A percentile compares a stretch with the other conserved stretches of the same genome.
These are phyloP conservation scores for Itoplectis maculator DNA, from an alignment of 2,888 invertebrate species.

Conservation along the genomic window DNA sequence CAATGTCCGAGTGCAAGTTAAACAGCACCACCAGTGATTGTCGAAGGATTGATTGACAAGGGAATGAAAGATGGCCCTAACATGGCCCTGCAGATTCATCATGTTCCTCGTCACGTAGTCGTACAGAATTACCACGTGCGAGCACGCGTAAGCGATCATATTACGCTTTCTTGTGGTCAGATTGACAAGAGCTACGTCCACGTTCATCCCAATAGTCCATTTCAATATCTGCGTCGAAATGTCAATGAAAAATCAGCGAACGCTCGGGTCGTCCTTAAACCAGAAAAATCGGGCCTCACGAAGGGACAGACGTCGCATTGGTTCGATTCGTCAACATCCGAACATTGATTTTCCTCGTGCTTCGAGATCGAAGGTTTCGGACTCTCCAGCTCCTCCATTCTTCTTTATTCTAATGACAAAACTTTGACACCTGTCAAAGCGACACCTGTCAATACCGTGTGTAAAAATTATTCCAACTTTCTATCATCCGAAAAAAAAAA, in stretches of 20 bases:
- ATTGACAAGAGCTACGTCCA: conserved; percentile 87
- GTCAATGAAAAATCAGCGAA: background rate
- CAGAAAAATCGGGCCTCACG: conserved; percentile 47
- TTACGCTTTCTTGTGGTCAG: conserved; percentile 86
- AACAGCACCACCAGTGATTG: background rate
- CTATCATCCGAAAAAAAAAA: background rate
- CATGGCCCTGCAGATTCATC: conserved; percentile 89
- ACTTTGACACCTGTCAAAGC: background rate
- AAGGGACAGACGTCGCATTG: conserved; percentile 68
- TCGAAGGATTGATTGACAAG: background rate
- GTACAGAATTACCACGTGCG: conserved; percentile 88
- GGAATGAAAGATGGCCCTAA: conserved; percentile 82
- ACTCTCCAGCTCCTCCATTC: background rate
- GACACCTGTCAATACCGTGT: background rate
- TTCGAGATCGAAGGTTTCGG: background rate
- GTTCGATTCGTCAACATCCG: conserved; percentile 24
- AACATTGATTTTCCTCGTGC: background rate
- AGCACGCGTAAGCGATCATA: conserved; percentile 87
- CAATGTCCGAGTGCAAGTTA: background rate
- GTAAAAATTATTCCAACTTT: background rate
- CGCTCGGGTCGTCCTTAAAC: background rate
- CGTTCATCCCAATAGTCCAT: conserved; percentile 89
- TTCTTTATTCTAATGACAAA: background rate
- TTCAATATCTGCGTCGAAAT: conserved; percentile 86
- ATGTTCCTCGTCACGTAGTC: conserved; percentile 87